These are phyloP conservation scores for Andrena cerasifolii DNA, from an alignment of 1,140 invertebrate genomes.

Conservation along the genomic window DNA sequence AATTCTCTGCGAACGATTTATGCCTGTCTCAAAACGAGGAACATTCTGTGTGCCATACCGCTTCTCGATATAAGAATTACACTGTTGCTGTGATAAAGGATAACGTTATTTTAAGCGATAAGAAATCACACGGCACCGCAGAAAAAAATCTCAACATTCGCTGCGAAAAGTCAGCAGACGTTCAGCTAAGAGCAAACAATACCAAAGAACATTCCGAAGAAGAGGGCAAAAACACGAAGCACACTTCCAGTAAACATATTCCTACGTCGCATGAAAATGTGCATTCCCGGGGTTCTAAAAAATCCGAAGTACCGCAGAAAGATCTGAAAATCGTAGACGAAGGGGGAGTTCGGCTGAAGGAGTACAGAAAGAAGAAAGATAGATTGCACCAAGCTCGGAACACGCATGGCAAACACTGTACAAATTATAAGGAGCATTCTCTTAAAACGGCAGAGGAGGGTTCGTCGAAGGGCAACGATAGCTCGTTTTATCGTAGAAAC, in stretches of 20 bases:
- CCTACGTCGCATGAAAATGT: not conserved
- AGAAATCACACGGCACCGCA: not conserved
- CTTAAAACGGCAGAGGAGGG: not conserved
- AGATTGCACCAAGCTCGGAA: slow-evolving; percentile 9
- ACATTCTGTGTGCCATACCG: slow-evolving; percentile 41
- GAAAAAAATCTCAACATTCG: not conserved
- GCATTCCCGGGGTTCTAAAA: not conserved
- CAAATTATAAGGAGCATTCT: too few relatives aligned
- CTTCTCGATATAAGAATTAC: slow-evolving; percentile 40
- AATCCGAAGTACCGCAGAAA: slow-evolving; percentile 11
- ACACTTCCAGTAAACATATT: not conserved
- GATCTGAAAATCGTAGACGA: slow-evolving; percentile 44
- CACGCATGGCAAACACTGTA: too few relatives aligned
- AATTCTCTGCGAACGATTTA: not conserved
- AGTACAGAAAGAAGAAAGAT: slow-evolving; percentile 45
- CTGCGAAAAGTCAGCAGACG: not conserved
- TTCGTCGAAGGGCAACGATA: not conserved
- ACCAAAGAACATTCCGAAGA: slow-evolving; percentile 25
- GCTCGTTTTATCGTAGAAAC: not conserved
- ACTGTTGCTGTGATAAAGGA: slow-evolving; percentile 45
- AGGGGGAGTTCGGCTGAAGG: slow-evolving; percentile 42
- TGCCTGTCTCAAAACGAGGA: not conserved
- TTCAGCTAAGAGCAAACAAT: not conserved
- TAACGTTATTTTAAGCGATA: slow-evolving; percentile 26
- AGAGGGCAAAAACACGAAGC: not conserved